Evolutionary conservation across 2,113 vertebrate genomes (phyloP).

Genomic region (Odontophorus gujanensis): DNA sequence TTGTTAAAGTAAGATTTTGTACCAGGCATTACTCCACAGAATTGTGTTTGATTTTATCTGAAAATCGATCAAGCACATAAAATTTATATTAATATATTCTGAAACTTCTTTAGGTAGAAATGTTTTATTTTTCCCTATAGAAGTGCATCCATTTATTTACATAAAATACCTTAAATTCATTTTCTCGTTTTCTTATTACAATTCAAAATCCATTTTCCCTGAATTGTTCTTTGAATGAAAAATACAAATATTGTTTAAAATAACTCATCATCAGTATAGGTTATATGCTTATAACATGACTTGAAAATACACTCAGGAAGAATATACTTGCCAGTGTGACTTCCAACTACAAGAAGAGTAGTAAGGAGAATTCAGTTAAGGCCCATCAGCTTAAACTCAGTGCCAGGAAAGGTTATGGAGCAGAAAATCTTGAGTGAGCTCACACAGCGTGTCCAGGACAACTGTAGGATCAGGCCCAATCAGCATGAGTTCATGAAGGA

Average conservation of each 20-base stretch:
- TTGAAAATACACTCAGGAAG: slow-evolving; percentile 5
- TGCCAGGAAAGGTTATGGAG: too few species aligned
- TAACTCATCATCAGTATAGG: neutral
- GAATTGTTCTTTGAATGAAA: neutral
- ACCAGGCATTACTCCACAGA: neutral
- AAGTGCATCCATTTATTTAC: neutral
- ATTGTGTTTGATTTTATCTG: neutral
- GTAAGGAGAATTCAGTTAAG: too few species aligned
- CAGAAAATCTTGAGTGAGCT: too few species aligned
- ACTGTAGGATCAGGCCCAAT: too few species aligned
- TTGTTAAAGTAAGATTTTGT: neutral
- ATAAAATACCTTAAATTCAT: neutral
- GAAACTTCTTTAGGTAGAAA: neutral
- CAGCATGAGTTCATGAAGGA: too few species aligned
- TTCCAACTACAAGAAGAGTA: too few species aligned
- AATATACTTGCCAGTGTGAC: neutral
- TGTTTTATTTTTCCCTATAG: neutral
- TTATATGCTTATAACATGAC: neutral
- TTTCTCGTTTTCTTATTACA: neutral
- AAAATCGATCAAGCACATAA: neutral
- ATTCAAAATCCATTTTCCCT: neutral
- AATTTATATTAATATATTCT: neutral
- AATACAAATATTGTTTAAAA: neutral
- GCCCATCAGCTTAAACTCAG: too few species aligned
- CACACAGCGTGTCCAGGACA: too few species aligned